Percentiles rank a stretch among this genome's conserved stretches.
phyloP scores from a whole-genome alignment of 2,113 vertebrate species.

The Formicarius rufipectus region DNA sequence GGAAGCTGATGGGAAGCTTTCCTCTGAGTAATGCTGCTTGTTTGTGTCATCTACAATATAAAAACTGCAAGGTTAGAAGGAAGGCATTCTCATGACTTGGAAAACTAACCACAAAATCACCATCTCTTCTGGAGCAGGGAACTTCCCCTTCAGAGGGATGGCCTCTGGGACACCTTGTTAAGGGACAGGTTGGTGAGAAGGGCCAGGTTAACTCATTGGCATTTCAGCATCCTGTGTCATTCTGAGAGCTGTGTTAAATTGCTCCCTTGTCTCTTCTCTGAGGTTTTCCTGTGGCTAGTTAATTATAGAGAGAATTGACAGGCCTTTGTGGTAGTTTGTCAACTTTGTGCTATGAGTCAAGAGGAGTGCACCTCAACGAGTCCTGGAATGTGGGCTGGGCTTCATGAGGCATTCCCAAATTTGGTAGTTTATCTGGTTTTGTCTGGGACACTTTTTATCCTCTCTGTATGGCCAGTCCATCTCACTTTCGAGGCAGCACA shows the following conservation, averaged over 20 bases:
- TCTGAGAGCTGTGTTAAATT: neutral
- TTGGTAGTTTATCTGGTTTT: conserved; percentile 25
- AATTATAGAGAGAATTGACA: conserved; percentile 52
- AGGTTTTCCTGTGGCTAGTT: conserved; percentile 59
- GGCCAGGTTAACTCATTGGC: neutral
- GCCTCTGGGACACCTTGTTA: neutral
- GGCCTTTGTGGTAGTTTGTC: conserved; percentile 26
- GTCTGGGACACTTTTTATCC: neutral
- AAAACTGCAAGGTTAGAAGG: neutral
- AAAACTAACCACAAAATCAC: neutral
- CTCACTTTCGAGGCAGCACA: neutral
- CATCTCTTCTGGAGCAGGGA: neutral
- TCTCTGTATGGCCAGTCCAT: neutral
- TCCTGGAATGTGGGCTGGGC: conserved; percentile 55
- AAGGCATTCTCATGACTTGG: neutral
- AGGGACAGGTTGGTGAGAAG: neutral
- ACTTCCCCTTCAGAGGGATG: neutral
- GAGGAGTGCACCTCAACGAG: conserved; percentile 31
- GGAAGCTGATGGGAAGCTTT: neutral
- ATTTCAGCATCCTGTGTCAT: conserved; percentile 53
- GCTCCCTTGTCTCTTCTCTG: conserved; percentile 24
- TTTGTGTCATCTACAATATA: neutral
- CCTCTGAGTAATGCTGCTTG: neutral
- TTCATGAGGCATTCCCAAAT: conserved; percentile 37
- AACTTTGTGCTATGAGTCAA: conserved; percentile 28